Base-by-base conservation (phyloP, 2,888 invertebrate species). In the Autographa pulchrina region DNA sequence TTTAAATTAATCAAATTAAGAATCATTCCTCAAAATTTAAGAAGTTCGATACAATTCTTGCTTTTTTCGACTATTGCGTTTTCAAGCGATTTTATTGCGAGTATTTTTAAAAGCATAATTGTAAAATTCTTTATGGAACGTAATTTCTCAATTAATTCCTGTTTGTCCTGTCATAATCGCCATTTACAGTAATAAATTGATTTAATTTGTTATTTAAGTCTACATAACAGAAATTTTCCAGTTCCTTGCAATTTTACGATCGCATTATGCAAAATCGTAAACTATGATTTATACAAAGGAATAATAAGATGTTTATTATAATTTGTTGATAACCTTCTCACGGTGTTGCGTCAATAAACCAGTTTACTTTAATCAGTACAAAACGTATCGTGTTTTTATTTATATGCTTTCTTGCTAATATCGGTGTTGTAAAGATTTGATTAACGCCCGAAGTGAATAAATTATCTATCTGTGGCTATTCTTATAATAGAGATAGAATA, bases 261-360 rank as follows among this genome's bases (percentile, higher is more conserved):
- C 54, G 20, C 20, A 56, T 56, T 56, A 56, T 56, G 54, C 25
- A 56, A 56, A 56, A 25, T 56, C 13, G 25, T 56, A 25, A 25
- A 56, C 54, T 56, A 25, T 25, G 54, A 56, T 56, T 56, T 32
- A 59, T 59, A 59, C 32, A 59, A 32, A 32, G 31, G 32, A 59
- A 59, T 59, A 59, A 16, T 32, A 16, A 31, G 25, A 8, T 59
- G 16, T 31, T 59, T 35, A 35, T 65, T 32, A 35, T 65, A 18
- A 63, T 72, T 72, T 43, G 14, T 31, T 43, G 16, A 52, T 9
- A 20, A 56, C n/a, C 14, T 8, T 31, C 31, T 20, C 38, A 25
- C 9, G 8, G n/a, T 18, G 2, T 59, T 72, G 61, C 72, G 41
- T 69, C 62, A 69, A 64, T 18, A 25, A 54, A 69, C 60, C 16